Evolutionary conservation across 2,113 vertebrate species (phyloP).

Genomic region (Oncorhynchus tshawytscha): DNA sequence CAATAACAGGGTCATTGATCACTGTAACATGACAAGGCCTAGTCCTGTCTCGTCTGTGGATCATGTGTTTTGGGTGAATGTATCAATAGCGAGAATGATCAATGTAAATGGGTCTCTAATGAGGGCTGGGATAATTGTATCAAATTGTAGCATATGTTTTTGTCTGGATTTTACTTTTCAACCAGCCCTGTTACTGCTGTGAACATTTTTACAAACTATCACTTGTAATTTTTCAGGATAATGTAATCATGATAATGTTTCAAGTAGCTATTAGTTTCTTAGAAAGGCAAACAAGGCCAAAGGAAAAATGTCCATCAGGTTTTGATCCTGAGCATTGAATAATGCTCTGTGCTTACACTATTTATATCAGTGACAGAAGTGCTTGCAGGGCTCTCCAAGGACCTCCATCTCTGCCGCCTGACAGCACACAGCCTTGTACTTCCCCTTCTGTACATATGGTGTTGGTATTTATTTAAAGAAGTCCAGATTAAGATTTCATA

Average conservation of each 20-base stretch:
- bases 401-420: slow-evolving; percentile 73
- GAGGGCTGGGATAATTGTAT: slow-evolving; percentile 34
- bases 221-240: too few relatives aligned
- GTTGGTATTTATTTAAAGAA: slow-evolving; percentile 83
- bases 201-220: not conserved
- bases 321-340: slow-evolving; percentile 55
- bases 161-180: not conserved
- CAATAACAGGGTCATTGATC: slow-evolving; percentile 70
- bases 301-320: slow-evolving; percentile 23
- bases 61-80: slow-evolving; percentile 39
- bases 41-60: slow-evolving; percentile 32
- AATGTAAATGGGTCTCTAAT: slow-evolving; percentile 45
- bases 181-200: not conserved
- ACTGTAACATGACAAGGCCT: slow-evolving; percentile 58
- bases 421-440: slow-evolving; percentile 75
- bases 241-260: slow-evolving; percentile 1
- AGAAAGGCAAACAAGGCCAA: not conserved
- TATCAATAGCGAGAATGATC: slow-evolving; percentile 55
- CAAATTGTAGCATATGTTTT: slow-evolving; percentile 12
- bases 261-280: slow-evolving; percentile 2
- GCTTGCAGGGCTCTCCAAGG: slow-evolving; percentile 75
- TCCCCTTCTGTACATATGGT: slow-evolving; percentile 61
- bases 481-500: slow-evolving; percentile 82
- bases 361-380: slow-evolving; percentile 83
- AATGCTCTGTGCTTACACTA: slow-evolving; percentile 72